Conservation (phyloP, 2,113 vertebrate species). For the Scophthalmus maximus region DNA sequence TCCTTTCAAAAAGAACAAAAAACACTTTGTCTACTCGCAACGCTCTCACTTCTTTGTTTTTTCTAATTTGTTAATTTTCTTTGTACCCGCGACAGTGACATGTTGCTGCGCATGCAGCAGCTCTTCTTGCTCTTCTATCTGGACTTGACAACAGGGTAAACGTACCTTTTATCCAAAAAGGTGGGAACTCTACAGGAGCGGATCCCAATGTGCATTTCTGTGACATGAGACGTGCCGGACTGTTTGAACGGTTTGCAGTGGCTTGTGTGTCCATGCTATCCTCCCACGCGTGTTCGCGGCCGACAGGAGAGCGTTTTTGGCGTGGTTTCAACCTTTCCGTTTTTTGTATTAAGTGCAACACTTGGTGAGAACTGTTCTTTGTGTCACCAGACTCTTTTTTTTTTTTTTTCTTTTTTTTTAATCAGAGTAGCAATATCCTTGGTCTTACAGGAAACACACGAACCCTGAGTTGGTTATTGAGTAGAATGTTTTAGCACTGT, state of each 20-base stretch:
- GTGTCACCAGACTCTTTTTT: constrained; percentile 58
- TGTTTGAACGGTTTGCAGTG: constrained; percentile 62
- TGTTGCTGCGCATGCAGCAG: constrained; percentile 36
- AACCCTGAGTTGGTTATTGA: constrained; percentile 39
- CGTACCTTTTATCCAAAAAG: constrained; percentile 54
- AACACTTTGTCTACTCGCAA: constrained; percentile 36
- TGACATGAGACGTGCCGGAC: constrained; percentile 47
- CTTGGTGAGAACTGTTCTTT: constrained; percentile 46
- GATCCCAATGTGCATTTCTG: constrained; percentile 52
- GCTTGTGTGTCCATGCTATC: constrained; percentile 43
- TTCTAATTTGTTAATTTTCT: constrained; percentile 48
- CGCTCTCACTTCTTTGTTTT: constrained; percentile 45
- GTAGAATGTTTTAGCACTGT: constrained; percentile 63
- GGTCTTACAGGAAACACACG: constrained; percentile 50
- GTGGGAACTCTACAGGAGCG: constrained; percentile 45
- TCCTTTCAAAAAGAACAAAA: constrained; percentile 50
- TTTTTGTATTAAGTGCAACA: constrained; percentile 49
- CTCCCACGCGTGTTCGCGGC: constrained; percentile 39
- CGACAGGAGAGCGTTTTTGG: constrained; percentile 25
- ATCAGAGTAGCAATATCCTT: constrained; percentile 76
- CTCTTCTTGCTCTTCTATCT: constrained; percentile 59
- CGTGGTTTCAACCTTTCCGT: constrained; percentile 16
- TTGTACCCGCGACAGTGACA: constrained; percentile 41
- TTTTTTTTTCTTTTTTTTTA: constrained; percentile 69
- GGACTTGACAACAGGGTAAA: constrained; percentile 85